Evolutionary conservation across 2,888 invertebrate species (phyloP), one percentile per base, ranked within the genome.

Genomic region (Metalampra italica): DNA sequence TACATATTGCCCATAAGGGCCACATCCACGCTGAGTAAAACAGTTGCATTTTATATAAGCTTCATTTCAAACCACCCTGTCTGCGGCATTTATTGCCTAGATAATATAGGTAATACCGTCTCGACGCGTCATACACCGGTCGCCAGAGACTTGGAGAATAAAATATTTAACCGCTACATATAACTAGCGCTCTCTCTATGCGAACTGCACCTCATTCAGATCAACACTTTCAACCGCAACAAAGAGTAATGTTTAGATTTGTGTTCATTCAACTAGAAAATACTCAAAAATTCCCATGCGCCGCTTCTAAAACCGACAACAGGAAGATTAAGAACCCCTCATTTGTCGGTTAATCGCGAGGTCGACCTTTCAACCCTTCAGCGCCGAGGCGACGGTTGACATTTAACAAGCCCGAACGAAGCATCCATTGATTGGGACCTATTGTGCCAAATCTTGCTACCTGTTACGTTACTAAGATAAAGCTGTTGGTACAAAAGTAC

Each of bases 251-350:
- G 80, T 85, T 85, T 85, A 66, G 78, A 82, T 71, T 72, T 56
- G 58, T 13, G 62, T 41, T 71, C 64, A 82, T 84, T 85, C 63
- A 84, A 68, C 75, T 70, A 69, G 75, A 80, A 84, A 83, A 78
- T 78, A 63, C 73, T 67, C 54, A 60, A 64, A 75, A 68, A 75
- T 87, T 88, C 87, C 85, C 87, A 88, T 73, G 67, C 59, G 36
- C 55, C 70, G 68, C 60, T 57, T 57, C 56, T 62, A 55, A 60
- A 61, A 64, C 57, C 66, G 55, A 57, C 50, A 60, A 64, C 59
- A 60, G 57, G 47, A 45, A 65, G 63, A 65, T 68, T 71, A 67
- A 60, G 65, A 62, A 64, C 68, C 71, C 66, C 59, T 58, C 60
- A 56, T 69, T 71, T 61, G 62, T 68, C 72, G 77, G 81, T 75